Evolutionary conservation across 2,888 invertebrate species (phyloP).

Genomic region (Dasypolia templi): DNA sequence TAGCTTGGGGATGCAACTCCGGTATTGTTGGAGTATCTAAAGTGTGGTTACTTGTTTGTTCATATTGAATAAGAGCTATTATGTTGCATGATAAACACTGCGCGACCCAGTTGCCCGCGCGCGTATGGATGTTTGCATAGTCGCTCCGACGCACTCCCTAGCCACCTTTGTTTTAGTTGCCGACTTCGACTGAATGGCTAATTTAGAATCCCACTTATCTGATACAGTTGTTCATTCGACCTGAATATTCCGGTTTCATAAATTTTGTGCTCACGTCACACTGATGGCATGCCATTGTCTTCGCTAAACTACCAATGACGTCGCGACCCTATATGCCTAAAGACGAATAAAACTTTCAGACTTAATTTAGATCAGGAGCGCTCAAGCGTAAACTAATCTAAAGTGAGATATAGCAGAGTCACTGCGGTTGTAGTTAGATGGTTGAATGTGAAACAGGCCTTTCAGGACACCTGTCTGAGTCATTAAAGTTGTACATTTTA

Average conservation of each 20-base stretch:
- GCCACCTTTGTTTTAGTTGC: conserved; percentile 85
- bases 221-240: conserved; percentile 87
- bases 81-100: conserved; percentile 78
- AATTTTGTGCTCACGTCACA: conserved; percentile 81
- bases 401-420: conserved; percentile 74
- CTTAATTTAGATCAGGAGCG: conserved; percentile 66
- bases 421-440: conserved; percentile 71
- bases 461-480: conserved; percentile 65
- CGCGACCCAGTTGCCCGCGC: conserved; percentile 82
- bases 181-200: conserved; percentile 82
- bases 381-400: conserved; percentile 69
- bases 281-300: conserved; percentile 82
- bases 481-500: conserved; percentile 73
- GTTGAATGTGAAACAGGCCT: conserved; percentile 74
- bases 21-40: conserved; percentile 52
- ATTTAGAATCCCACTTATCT: conserved; percentile 86
- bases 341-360: conserved; percentile 69
- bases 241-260: conserved; percentile 85
- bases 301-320: conserved; percentile 70
- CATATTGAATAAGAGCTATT: conserved; percentile 80
- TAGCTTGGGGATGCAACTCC: conserved; percentile 48
- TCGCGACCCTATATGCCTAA: conserved; percentile 66
- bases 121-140: conserved; percentile 83
- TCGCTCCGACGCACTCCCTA: conserved; percentile 81
- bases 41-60: conserved; percentile 68